Percentiles rank a stretch among this genome's conserved stretches.
These are phyloP conservation scores for Halichoerus grypus DNA, from an alignment of 2,113 vertebrate genomes.

Conservation along the genomic window DNA sequence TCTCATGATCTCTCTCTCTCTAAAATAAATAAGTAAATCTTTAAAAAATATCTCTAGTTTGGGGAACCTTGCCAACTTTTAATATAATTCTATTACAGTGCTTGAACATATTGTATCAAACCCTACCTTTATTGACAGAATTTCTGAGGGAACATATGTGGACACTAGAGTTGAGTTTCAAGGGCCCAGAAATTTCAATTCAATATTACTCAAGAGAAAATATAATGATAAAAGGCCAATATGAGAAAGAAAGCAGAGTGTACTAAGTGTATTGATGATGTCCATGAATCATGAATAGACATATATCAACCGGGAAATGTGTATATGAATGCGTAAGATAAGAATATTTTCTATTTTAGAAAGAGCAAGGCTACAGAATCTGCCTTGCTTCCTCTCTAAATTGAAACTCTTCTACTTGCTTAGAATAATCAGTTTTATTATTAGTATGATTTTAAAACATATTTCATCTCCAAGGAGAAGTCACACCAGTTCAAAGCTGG, in stretches of 20 bases:
- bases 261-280: neutral
- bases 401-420: neutral
- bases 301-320: neutral
- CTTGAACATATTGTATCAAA: neutral
- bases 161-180: neutral
- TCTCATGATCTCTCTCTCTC: neutral
- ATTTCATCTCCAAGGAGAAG: neutral
- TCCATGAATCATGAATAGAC: neutral
- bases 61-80: neutral
- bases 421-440: neutral
- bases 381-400: neutral
- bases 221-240: neutral
- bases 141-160: neutral
- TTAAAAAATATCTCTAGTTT: neutral
- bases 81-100: neutral
- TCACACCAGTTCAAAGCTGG: neutral
- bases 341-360: neutral
- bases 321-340: too few relatives aligned
- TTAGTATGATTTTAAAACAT: neutral
- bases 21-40: neutral
- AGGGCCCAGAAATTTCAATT: neutral
- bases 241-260: neutral
- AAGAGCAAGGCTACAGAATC: neutral
- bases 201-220: neutral
- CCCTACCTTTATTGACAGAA: neutral